Conservation (phyloP, 2,888 invertebrate genomes). For the Drosophila meridiana region DNA sequence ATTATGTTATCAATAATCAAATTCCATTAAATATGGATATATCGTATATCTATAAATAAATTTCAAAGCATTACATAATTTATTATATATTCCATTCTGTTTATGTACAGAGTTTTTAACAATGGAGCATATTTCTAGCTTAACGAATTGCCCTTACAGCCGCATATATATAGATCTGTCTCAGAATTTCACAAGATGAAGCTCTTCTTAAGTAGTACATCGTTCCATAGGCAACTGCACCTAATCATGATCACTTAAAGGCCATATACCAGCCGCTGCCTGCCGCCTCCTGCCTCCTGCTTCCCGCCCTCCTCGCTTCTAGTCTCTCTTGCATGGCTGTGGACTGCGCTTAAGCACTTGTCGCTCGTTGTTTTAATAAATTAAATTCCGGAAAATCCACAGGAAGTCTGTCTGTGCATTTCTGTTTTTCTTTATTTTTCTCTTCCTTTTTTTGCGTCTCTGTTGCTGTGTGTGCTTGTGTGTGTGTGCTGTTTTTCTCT, state of each 20-base stretch:
- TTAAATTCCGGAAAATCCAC: constrained; percentile 85
- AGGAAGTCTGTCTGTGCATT: constrained; percentile 83
- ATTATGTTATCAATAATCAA: too few species aligned
- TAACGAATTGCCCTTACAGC: background rate
- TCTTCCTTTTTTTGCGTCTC: background rate
- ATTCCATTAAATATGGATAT: too few species aligned
- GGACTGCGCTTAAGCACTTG: constrained; percentile 45
- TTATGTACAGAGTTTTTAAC: background rate
- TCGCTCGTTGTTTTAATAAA: constrained; percentile 83
- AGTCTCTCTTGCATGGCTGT: constrained; percentile 10
- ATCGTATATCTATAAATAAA: too few species aligned
- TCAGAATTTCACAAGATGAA: background rate
- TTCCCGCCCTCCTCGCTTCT: background rate
- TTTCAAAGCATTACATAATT: too few species aligned
- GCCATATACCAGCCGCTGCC: background rate
- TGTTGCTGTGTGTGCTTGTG: constrained; percentile 14
- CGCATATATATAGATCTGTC: background rate
- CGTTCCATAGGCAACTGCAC: background rate
- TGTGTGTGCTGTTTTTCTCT: constrained; percentile 25
- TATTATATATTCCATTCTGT: too few species aligned
- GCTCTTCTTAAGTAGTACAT: background rate
- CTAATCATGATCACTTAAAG: constrained; percentile 23
- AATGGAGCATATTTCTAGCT: too few species aligned
- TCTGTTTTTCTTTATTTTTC: constrained; percentile 24
- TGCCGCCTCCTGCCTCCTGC: background rate